Conservation (phyloP, 2,113 vertebrate genomes). For the Hassar affinis region DNA sequence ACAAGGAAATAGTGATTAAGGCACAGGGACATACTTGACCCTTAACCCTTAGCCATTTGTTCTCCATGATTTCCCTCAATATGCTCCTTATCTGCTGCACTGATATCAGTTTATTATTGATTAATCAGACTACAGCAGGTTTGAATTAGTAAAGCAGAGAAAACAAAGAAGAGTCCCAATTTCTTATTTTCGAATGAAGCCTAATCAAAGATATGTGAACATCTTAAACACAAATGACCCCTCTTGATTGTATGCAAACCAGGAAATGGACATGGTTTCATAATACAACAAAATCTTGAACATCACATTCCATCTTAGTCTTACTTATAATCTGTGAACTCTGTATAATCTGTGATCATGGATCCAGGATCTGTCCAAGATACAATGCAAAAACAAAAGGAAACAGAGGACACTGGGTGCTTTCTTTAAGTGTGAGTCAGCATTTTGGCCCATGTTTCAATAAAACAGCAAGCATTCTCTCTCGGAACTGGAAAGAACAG, state of each 20-base stretch:
- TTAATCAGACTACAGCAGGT: background rate
- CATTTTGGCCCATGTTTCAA: background rate
- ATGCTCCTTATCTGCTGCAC: slow-evolving; percentile 3
- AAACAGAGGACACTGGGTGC: slow-evolving; percentile 2
- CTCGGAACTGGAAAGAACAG: slow-evolving; percentile 5
- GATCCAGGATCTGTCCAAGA: background rate
- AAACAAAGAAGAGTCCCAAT: background rate
- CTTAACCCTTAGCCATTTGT: background rate
- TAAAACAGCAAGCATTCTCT: slow-evolving; percentile 34
- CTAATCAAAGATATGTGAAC: background rate
- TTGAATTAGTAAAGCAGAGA: background rate
- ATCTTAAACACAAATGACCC: background rate
- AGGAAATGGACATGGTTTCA: background rate
- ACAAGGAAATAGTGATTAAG: slow-evolving; percentile 35
- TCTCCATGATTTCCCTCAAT: background rate
- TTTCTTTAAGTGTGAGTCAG: slow-evolving; percentile 10
- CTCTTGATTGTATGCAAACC: background rate
- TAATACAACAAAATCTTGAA: background rate
- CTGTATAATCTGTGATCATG: no score
- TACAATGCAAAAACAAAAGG: background rate
- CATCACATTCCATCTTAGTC: background rate
- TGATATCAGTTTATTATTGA: slow-evolving; percentile 43
- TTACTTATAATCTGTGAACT: background rate
- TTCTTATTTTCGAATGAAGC: background rate
- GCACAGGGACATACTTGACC: background rate